Base-by-base conservation (phyloP, 2,113 vertebrate species). In the Ictalurus punctatus region DNA sequence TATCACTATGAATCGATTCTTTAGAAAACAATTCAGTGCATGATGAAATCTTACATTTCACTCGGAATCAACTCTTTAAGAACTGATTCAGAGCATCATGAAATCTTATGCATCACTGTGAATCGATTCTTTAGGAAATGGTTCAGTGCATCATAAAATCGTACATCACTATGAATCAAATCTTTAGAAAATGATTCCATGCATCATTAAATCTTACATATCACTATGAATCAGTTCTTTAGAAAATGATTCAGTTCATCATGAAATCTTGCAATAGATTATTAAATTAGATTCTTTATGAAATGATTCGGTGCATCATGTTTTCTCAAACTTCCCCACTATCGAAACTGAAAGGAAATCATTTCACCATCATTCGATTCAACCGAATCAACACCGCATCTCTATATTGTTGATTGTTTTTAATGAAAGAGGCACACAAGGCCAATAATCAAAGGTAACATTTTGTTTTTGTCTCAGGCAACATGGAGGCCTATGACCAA, bases 401-500 rank as follows among this genome's bases (percentile, higher is more conserved):
- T 21, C 3, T 59, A 6, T 59, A 59, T 21, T 6, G 54, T 56
- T 56, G 54, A 56, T 44, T 56, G 14, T 56, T 2, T n/a, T 48
- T 48, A 7, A 67, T 1, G n/a, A 67, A 67, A 14, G 27, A n/a
- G 40, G 40, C 40, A 44, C 40, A 44, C 40, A 10, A 37, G 16
- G 73, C 17, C 27, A 34, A 23, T 5, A 2, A 58, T 19, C 37
- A 16, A 58, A 74, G 37, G n/a, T 58, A 21, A 63, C 34, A 0
- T 27, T 86, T 63, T 88, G 48, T 58, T 58, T 59, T 93, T 94
- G 91, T 71, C 27, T 34, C 93, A 13, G 96, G 93, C 48, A 94
- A 91, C 0, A 92, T 94, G 52, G 96, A 96, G 13, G 94, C 74
- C 16, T 94, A 95, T 12, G 92, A 93, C 0, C 54, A 90, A 0